Base-by-base conservation (phyloP, 35 echinoderm and acorn worm species). In the Apostichopus japonicus region DNA sequence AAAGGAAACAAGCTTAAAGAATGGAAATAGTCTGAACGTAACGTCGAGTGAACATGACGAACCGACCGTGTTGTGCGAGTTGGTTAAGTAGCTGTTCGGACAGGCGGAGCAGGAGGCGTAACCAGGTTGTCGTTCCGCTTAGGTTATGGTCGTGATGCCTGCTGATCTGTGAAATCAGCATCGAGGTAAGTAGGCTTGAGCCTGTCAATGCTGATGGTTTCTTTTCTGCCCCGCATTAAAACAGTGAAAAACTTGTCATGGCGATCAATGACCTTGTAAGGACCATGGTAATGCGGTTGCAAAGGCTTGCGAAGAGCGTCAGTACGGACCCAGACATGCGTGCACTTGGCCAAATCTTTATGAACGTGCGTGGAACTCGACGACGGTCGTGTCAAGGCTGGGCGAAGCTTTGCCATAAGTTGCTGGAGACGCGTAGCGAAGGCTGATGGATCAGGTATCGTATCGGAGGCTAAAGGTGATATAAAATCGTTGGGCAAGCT, bases 401-500 rank as follows among this genome's bases (percentile, higher is more conserved):
- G 78, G 22, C 77, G 56, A 19, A 92, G 6, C 17, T 71, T 24
- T 15, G 10, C 3, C 91, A 92, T 92, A 54, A 67, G 55, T 11
- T 86, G 79, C 23, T 55, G 23, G 8, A 92, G 80, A 4, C 91
- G 56, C 15, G 1, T 8, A n/a, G 70, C 91, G 53, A 54, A 92
- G 10, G 63, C 8, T 25, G 17, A 10, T 11, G 55, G 54, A 86
- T 86, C 91, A 6, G 23, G 2, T 33, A 65, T 65, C 54, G 21
- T 7, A 24, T n/a, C 14, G 1, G 23, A 16, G 10, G 19, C 16
- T 13, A 65, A 2, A 22, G 81, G 72, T 2, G n/a, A 15, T n/a
- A 95, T 62, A 11, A 95, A 72, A 33, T 95, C 55, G 65, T 75
- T 78, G 16, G 94, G 94, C 62, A 95, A n/a, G n/a, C n/a, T n/a